phyloP scores from a whole-genome alignment of 2,113 vertebrate genomes.

The Cephalopholis sonnerati region DNA sequence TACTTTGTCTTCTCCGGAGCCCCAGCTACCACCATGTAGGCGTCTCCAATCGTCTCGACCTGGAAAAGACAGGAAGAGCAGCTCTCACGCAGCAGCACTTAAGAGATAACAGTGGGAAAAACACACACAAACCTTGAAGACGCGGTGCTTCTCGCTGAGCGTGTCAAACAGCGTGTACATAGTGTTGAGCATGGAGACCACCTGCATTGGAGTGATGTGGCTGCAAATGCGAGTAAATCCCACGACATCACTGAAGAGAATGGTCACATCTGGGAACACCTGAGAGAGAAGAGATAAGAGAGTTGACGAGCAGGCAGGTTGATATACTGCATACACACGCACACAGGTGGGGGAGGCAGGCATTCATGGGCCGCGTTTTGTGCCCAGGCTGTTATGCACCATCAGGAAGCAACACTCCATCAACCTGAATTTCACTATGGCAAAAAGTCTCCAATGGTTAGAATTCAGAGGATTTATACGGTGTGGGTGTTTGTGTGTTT shows the following conservation, averaged over 20 bases:
- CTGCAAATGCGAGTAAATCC: constrained; percentile 86
- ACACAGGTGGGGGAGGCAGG: not conserved
- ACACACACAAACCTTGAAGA: constrained; percentile 81
- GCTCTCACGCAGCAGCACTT: not conserved
- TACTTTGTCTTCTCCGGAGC: constrained; percentile 85
- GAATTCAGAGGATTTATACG: not conserved
- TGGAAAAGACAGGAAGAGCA: constrained; percentile 25
- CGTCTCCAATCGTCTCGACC: constrained; percentile 84
- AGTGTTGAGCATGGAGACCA: constrained; percentile 86
- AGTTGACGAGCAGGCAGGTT: not conserved
- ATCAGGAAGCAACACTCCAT: not conserved
- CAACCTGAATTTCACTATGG: not conserved
- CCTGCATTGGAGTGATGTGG: constrained; percentile 85
- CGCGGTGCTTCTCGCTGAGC: constrained; percentile 84
- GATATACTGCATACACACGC: not conserved
- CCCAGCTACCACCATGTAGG: constrained; percentile 85
- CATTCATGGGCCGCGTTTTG: not conserved
- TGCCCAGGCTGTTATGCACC: not conserved
- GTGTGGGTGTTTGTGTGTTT: not conserved
- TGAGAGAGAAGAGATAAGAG: constrained; percentile 30
- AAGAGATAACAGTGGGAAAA: not conserved
- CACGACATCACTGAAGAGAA: constrained; percentile 85
- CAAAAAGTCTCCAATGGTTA: not conserved
- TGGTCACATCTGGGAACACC: constrained; percentile 86
- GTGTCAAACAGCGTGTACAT: constrained; percentile 86